Conservation (phyloP, 2,797 vertebrate genomes). For the Tolypeutes matacus region DNA sequence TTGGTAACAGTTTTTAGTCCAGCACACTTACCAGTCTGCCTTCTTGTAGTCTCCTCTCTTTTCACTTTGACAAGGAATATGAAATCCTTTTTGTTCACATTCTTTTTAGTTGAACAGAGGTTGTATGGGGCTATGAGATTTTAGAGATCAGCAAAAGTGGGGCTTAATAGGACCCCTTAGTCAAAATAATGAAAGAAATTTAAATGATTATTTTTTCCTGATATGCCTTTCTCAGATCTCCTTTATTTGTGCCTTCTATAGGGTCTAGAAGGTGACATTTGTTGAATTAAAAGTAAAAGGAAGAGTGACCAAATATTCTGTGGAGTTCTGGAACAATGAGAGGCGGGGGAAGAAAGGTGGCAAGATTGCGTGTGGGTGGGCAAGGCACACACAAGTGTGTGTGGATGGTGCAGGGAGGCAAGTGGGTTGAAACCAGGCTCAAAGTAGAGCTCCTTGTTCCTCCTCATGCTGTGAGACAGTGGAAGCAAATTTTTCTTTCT, state of each 20-base stretch:
- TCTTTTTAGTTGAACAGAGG: slow-evolving; percentile 48
- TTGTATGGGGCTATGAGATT: background rate
- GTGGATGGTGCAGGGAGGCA: background rate
- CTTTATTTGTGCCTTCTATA: background rate
- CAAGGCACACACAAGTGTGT: background rate
- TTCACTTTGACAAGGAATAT: slow-evolving; percentile 47
- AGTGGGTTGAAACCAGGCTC: background rate
- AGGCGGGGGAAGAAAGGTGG: background rate
- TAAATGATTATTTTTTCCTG: background rate
- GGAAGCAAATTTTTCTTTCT: background rate
- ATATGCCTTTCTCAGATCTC: background rate
- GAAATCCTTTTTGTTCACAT: background rate
- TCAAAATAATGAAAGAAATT: slow-evolving; percentile 42
- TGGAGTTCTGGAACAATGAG: background rate
- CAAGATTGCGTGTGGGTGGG: background rate
- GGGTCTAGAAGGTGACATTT: background rate
- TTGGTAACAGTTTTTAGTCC: slow-evolving; percentile 14
- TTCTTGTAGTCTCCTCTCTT: background rate
- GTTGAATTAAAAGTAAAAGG: slow-evolving; percentile 44
- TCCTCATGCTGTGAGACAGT: background rate
- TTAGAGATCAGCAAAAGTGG: background rate
- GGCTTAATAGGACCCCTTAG: background rate
- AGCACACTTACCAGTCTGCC: background rate
- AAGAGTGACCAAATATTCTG: background rate
- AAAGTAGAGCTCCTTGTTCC: background rate